A percentile compares a stretch with the other conserved stretches of the same genome.
phyloP scores from a whole-genome alignment of 2,888 invertebrate species.

The Pristionchus mayeri region DNA sequence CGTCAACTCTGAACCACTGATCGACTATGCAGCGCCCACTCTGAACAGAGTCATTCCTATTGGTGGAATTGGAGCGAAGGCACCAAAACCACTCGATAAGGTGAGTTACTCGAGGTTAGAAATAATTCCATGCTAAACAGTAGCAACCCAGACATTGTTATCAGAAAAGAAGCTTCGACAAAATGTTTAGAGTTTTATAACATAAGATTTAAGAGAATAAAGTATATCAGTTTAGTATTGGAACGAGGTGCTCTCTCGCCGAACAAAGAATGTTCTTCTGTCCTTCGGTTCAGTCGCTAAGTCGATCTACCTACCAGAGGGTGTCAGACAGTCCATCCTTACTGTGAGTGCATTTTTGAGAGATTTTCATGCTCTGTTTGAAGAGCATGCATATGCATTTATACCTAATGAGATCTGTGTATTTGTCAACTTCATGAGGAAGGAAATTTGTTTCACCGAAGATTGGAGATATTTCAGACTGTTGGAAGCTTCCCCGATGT shows the following conservation, averaged over 20 bases:
- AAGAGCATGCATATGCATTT: too few species aligned
- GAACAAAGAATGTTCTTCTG: background rate
- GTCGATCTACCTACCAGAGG: background rate
- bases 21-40: background rate
- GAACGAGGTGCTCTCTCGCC: background rate
- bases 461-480: background rate
- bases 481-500: slow-evolving; percentile 24
- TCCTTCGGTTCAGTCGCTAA: slow-evolving; percentile 39
- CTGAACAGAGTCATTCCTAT: background rate
- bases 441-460: too few species aligned
- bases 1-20: background rate
- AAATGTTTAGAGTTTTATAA: background rate
- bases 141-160: too few species aligned
- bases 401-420: too few species aligned
- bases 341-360: background rate
- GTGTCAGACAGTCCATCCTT: background rate
- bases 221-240: slow-evolving; percentile 29
- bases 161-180: too few species aligned
- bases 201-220: background rate
- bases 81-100: slow-evolving; percentile 5
- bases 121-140: background rate
- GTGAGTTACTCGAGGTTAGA: background rate
- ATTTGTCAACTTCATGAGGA: too few species aligned
- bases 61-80: slow-evolving; percentile 22
- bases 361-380: background rate